Conservation (phyloP, 2,113 vertebrate species). For the Willisornis vidua region DNA sequence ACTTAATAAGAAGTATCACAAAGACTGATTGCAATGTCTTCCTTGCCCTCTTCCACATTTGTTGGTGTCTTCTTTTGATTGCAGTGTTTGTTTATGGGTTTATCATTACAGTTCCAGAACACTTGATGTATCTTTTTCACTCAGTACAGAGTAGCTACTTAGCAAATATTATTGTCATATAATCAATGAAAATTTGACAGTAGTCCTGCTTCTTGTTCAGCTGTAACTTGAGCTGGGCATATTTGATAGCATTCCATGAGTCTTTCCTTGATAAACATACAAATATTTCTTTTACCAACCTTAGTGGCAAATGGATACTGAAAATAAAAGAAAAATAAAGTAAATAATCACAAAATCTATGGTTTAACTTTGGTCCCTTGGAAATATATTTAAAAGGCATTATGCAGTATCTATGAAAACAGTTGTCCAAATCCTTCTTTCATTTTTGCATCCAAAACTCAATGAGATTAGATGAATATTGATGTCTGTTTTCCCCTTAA, state of each 20-base stretch:
- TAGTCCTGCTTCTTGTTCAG: neutral
- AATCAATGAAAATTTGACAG: conserved; percentile 12
- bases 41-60: neutral
- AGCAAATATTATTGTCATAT: conserved; percentile 34
- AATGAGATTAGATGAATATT: neutral
- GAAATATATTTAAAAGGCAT: neutral
- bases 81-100: neutral
- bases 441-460: neutral
- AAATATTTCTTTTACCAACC: neutral
- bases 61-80: neutral
- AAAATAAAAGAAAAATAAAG: neutral
- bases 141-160: neutral
- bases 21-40: neutral
- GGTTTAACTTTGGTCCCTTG: neutral
- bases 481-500: neutral
- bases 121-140: neutral
- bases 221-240: neutral
- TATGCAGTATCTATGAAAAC: neutral
- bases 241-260: neutral
- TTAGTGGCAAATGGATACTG: neutral
- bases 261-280: neutral
- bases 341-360: neutral
- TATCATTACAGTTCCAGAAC: neutral
- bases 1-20: neutral
- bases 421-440: neutral